Evolutionary conservation across 1,140 invertebrate genomes (phyloP).

Genomic region (Drosophila funebris): DNA sequence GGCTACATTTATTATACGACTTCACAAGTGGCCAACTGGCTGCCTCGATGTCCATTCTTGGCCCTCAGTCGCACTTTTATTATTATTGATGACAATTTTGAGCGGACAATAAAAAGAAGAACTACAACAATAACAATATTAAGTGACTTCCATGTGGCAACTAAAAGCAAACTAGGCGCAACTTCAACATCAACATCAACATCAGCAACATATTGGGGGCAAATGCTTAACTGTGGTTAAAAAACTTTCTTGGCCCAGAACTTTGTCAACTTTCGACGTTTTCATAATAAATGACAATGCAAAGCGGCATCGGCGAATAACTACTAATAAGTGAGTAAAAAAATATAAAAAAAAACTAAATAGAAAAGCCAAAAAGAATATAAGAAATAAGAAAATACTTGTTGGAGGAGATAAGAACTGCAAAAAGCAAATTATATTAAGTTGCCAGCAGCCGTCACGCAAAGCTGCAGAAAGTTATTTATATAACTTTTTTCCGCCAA

Average conservation of each 20-base stretch:
- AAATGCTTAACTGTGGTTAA: constrained; percentile 33
- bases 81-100: constrained; percentile 82
- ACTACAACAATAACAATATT: constrained; percentile 9
- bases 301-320: constrained; percentile 35
- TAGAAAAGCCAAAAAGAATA: background rate
- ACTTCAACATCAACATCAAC: constrained; percentile 43
- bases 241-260: constrained; percentile 38
- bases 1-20: constrained; percentile 76
- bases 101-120: constrained; percentile 73
- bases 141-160: constrained; percentile 38
- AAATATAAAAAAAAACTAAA: constrained; percentile 25
- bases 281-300: constrained; percentile 59
- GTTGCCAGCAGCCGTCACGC: constrained; percentile 52
- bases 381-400: constrained; percentile 36
- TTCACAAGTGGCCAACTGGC: constrained; percentile 66
- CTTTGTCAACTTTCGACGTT: constrained; percentile 68
- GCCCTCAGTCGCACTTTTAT: constrained; percentile 59
- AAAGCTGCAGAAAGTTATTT: constrained; percentile 41
- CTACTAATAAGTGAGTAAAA: constrained; percentile 44
- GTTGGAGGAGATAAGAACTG: constrained; percentile 26
- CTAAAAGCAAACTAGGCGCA: constrained; percentile 54
- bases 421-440: constrained; percentile 70
- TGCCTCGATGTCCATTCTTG: constrained; percentile 52
- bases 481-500: constrained; percentile 55
- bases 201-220: constrained; percentile 27